These are phyloP conservation scores for Palythoa grandiflora DNA, from an alignment of 92 coral and sea anemone species.

Conservation along the genomic window DNA sequence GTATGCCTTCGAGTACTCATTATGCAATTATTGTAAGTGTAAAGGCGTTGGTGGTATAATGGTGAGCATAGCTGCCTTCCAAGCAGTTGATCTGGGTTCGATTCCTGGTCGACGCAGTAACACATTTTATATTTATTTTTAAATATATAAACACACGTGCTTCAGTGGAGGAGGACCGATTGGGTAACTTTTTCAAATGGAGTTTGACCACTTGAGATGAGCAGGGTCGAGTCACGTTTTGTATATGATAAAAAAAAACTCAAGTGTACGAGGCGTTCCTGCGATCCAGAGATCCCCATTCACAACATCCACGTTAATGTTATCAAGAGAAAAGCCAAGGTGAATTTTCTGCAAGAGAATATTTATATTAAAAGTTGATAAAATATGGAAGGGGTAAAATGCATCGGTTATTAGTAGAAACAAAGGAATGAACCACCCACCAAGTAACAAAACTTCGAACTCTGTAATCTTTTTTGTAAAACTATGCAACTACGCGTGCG, in stretches of 20 bases:
- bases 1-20: too few relatives aligned
- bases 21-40: too few relatives aligned
- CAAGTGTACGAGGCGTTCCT: background rate
- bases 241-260: background rate
- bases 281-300: slow-evolving; percentile 88
- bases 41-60: slow-evolving; percentile 94
- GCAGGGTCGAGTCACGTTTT: background rate
- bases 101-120: slow-evolving; percentile 91
- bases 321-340: slow-evolving; percentile 57
- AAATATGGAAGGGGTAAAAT: too few relatives aligned
- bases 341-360: background rate
- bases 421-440: too few relatives aligned
- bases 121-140: too few relatives aligned
- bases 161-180: background rate
- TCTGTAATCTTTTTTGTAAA: too few relatives aligned
- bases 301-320: slow-evolving; percentile 74
- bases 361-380: too few relatives aligned
- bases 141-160: background rate
- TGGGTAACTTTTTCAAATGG: background rate
- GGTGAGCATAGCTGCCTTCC: slow-evolving; percentile 99
- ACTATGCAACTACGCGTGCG: too few relatives aligned
- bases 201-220: background rate
- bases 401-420: too few relatives aligned
- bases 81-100: slow-evolving; percentile 99
- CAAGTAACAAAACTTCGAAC: too few relatives aligned